These are phyloP conservation scores for Poecilia picta DNA, from an alignment of 2,797 vertebrate genomes.

Conservation along the genomic window DNA sequence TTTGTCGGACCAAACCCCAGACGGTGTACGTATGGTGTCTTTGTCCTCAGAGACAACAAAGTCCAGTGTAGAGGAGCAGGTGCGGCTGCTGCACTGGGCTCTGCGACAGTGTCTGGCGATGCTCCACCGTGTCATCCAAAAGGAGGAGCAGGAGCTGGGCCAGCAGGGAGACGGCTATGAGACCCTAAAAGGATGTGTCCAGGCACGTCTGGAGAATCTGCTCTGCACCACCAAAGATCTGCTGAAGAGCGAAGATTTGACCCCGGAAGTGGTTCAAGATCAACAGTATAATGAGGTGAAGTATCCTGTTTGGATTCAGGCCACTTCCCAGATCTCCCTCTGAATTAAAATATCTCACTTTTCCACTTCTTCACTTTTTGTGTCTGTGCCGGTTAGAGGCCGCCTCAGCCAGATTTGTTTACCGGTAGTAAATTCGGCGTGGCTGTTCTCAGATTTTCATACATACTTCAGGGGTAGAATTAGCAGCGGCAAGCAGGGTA, in stretches of 20 bases:
- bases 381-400: background rate
- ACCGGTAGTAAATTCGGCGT: no score
- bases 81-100: constrained; percentile 72
- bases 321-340: background rate
- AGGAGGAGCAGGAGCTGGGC: constrained; percentile 80
- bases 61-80: constrained; percentile 66
- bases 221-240: constrained; percentile 74
- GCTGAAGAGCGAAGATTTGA: constrained; percentile 45
- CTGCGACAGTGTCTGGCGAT: constrained; percentile 78
- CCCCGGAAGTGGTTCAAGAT: constrained; percentile 69
- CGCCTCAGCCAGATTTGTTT: no score
- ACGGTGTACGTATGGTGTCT: constrained; percentile 69
- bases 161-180: constrained; percentile 75
- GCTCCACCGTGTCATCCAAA: constrained; percentile 73
- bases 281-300: constrained; percentile 75
- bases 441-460: no score
- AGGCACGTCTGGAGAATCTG: constrained; percentile 70
- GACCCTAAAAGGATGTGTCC: constrained; percentile 68
- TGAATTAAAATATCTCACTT: background rate
- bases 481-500: no score
- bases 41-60: constrained; percentile 51
- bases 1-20: constrained; percentile 63
- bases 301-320: background rate
- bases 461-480: no score
- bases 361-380: no score